Conservation (phyloP, 2,797 vertebrate genomes). For the Antrozous pallidus region DNA sequence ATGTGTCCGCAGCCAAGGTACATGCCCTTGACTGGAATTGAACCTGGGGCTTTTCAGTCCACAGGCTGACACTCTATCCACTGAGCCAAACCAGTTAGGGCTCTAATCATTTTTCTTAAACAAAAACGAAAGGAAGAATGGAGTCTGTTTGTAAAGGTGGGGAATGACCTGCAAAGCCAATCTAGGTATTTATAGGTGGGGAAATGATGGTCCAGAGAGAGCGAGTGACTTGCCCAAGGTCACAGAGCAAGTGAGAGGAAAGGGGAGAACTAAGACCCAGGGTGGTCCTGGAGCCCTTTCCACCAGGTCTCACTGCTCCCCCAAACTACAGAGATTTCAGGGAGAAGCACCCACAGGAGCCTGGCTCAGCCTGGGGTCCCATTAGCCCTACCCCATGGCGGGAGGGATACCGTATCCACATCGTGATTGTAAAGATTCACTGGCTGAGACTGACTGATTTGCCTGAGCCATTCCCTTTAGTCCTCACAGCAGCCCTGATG, state of each 20-base stretch:
- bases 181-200: background rate
- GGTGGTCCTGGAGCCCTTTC: background rate
- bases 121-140: background rate
- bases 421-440: background rate
- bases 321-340: background rate
- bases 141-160: background rate
- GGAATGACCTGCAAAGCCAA: background rate
- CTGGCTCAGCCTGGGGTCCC: background rate
- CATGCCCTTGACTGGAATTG: no score
- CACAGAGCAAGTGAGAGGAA: background rate
- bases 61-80: no score
- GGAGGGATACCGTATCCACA: background rate
- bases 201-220: background rate
- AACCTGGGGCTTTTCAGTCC: no score
- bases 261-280: background rate
- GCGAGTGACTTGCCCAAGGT: background rate
- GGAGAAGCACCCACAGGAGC: background rate
- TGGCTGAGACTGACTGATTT: background rate
- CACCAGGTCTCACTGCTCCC: background rate
- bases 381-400: fast-evolving
- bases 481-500: background rate
- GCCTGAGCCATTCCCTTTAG: background rate
- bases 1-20: no score
- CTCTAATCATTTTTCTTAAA: background rate
- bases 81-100: no score